phyloP scores from a whole-genome alignment of 2,888 invertebrate species.

The Zootermopsis nevadensis region DNA sequence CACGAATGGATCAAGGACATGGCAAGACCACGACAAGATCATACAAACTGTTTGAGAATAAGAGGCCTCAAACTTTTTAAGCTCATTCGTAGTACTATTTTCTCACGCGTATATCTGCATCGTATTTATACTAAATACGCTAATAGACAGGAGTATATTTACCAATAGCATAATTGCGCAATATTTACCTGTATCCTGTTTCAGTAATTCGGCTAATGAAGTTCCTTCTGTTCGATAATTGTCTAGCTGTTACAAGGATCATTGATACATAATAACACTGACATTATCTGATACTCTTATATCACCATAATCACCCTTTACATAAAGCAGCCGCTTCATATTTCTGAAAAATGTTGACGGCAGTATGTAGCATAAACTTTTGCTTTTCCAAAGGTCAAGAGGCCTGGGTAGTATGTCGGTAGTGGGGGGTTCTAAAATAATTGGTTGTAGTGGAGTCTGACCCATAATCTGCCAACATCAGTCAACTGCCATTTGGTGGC shows the following conservation, averaged over 20 bases:
- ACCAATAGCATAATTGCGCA: neutral
- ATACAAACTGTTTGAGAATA: too few relatives aligned
- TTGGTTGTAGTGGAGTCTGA: neutral
- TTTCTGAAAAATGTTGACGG: too few relatives aligned
- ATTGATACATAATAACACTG: neutral
- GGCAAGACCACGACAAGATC: too few relatives aligned
- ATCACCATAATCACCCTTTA: neutral
- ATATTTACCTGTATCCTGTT: neutral
- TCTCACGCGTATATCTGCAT: too few relatives aligned
- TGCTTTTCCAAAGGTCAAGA: neutral
- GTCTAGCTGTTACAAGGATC: neutral
- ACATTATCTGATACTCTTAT: too few relatives aligned
- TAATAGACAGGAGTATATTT: too few relatives aligned
- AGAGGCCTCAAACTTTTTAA: too few relatives aligned
- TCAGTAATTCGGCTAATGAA: neutral
- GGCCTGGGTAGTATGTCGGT: neutral
- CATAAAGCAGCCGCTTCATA: neutral
- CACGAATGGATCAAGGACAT: too few relatives aligned
- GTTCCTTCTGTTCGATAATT: neutral
- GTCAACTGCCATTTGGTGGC: neutral
- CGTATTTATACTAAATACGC: too few relatives aligned
- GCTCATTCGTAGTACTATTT: too few relatives aligned
- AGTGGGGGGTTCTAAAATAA: neutral
- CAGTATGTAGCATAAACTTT: neutral
- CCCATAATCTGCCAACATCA: conserved; percentile 16